Percentiles rank a stretch among this genome's conserved stretches.
Conservation (phyloP, 37 sponge, comb jelly and placozoan genomes). For the Petrosia ficiformis region DNA sequence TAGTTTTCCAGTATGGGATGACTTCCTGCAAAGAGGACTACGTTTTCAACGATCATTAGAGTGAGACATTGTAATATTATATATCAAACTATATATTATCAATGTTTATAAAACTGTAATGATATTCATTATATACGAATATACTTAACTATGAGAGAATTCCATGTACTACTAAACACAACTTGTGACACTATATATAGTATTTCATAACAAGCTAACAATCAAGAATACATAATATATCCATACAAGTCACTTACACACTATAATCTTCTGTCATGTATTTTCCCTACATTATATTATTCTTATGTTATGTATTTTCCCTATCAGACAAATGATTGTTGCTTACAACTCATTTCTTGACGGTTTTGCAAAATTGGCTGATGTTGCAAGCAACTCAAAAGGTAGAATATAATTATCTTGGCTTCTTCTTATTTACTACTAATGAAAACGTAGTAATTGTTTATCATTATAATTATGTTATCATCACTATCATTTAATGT, state of each 20-base stretch:
- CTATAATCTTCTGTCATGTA: neutral
- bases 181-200: no score
- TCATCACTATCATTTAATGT: no score
- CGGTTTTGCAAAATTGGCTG: conserved; percentile 58
- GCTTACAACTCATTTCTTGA: conserved; percentile 57
- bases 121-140: neutral
- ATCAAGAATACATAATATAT: no score
- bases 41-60: conserved; percentile 62
- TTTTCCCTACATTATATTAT: neutral
- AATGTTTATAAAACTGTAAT: neutral
- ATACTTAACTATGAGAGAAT: no score
- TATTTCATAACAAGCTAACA: no score
- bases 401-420: conserved; percentile 23
- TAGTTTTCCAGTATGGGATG: conserved; percentile 74
- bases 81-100: neutral
- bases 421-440: neutral
- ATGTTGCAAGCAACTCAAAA: conserved; percentile 41
- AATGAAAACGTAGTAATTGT: neutral
- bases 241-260: neutral
- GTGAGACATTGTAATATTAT: conserved; percentile 37
- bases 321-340: conserved; percentile 25
- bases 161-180: no score
- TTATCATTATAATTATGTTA: neutral
- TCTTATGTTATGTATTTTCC: neutral
- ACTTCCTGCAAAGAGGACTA: conserved; percentile 54